Evolutionary conservation across 2,797 vertebrate species (phyloP).

Genomic region (Trachurus trachurus): DNA sequence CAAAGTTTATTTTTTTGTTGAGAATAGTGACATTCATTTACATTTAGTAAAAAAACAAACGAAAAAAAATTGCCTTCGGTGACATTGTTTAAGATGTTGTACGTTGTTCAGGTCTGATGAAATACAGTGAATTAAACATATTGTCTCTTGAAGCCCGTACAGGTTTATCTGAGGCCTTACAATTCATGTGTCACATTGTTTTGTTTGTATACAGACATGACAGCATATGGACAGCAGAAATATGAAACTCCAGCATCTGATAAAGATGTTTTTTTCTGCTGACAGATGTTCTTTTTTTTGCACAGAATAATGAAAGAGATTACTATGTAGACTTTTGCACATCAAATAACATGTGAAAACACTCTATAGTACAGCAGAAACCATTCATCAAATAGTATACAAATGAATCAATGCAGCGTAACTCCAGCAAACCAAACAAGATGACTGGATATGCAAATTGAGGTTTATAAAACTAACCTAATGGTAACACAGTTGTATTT

Average conservation of each 20-base stretch:
- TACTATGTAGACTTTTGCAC: constrained; percentile 30
- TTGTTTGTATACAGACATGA: constrained; percentile 27
- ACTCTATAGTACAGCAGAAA: constrained; percentile 45
- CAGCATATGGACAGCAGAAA: constrained; percentile 37
- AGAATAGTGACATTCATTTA: constrained; percentile 67
- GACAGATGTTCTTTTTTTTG: constrained; percentile 39
- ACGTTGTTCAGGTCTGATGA: constrained; percentile 40
- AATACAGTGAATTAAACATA: constrained; percentile 40
- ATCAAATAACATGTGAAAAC: constrained; percentile 41
- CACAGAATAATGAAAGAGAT: constrained; percentile 50
- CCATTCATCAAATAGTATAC: constrained; percentile 22
- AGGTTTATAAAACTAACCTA: constrained; percentile 35
- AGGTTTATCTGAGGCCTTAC: constrained; percentile 60
- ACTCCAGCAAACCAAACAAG: constrained; percentile 44
- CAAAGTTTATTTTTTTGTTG: constrained; percentile 73
- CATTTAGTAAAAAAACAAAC: constrained; percentile 49
- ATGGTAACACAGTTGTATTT: constrained; percentile 1
- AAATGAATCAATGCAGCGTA: constrained; percentile 23
- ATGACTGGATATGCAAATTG: constrained; percentile 40
- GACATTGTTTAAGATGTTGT: constrained; percentile 39
- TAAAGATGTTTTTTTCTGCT: constrained; percentile 34
- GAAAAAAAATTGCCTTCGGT: constrained; percentile 8
- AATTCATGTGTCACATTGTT: constrained; percentile 61
- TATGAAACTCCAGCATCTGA: constrained; percentile 58
- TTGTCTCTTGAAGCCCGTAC: constrained; percentile 30